Conservation (phyloP, 1,140 invertebrate genomes). For the Drosophila sproati region DNA sequence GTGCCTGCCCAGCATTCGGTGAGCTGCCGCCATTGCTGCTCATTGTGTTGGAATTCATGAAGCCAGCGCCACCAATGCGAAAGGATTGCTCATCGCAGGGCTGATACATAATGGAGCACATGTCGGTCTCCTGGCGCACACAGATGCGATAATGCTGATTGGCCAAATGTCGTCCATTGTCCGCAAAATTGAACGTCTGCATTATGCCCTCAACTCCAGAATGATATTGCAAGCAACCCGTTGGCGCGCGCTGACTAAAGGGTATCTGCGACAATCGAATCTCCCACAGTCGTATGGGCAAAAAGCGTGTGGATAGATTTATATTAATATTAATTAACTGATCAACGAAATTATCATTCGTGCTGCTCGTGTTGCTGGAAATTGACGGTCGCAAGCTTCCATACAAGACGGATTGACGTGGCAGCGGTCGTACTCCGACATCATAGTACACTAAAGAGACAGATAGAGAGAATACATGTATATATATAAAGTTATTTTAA, state of each 20-base stretch:
- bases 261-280: constrained; percentile 89
- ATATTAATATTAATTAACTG: constrained; percentile 70
- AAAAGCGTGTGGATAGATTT: constrained; percentile 85
- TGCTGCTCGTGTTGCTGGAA: constrained; percentile 18
- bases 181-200: constrained; percentile 91
- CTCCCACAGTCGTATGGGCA: constrained; percentile 90
- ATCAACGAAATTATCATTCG: constrained; percentile 23
- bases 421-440: constrained; percentile 84
- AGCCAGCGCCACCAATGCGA: constrained; percentile 87
- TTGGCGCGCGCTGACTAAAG: constrained; percentile 90
- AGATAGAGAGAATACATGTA: too few species aligned
- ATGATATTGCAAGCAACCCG: constrained; percentile 90
- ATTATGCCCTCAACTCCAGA: constrained; percentile 86
- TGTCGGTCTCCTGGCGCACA: constrained; percentile 88
- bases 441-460: constrained; percentile 88
- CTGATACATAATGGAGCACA: constrained; percentile 91
- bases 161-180: constrained; percentile 92
- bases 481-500: too few species aligned
- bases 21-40: background rate
- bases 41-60: background rate
- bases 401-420: constrained; percentile 69
- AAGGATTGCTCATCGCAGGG: constrained; percentile 91
- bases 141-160: constrained; percentile 92
- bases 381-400: constrained; percentile 65
- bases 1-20: background rate